Conservation (phyloP, 92 coral and sea anemone genomes). For the Phenganax subtilis region DNA sequence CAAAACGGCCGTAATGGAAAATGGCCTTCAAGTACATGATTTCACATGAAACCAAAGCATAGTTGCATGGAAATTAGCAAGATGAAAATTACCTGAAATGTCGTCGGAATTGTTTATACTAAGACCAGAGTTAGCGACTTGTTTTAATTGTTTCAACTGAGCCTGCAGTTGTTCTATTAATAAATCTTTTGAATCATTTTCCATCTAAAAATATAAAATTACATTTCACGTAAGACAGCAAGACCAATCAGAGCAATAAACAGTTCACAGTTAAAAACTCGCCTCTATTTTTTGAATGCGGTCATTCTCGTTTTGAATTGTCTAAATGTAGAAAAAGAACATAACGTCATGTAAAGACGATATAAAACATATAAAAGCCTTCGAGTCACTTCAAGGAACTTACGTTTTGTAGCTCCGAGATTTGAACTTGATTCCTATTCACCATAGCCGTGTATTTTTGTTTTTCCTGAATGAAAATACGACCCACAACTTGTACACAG, state of each 20-base stretch:
- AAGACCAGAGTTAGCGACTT: slow-evolving; percentile 39
- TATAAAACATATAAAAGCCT: background rate
- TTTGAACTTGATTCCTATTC: slow-evolving; percentile 69
- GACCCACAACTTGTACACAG: background rate
- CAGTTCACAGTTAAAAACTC: background rate
- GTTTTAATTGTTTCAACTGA: slow-evolving; percentile 59
- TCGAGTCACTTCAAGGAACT: slow-evolving; percentile 30
- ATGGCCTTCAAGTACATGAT: background rate
- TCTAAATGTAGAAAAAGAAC: slow-evolving; percentile 38
- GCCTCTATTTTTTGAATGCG: slow-evolving; percentile 90
- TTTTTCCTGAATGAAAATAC: slow-evolving; percentile 57
- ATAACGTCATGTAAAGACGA: background rate
- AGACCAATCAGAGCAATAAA: too few species aligned
- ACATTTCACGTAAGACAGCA: too few species aligned
- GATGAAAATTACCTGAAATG: slow-evolving; percentile 52
- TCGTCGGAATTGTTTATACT: slow-evolving; percentile 53
- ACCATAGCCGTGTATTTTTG: slow-evolving; percentile 92
- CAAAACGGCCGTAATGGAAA: too few species aligned
- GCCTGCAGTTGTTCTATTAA: slow-evolving; percentile 82
- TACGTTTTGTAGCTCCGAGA: slow-evolving; percentile 68
- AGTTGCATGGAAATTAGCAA: background rate
- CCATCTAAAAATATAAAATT: slow-evolving; percentile 56
- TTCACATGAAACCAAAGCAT: background rate
- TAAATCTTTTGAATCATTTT: slow-evolving; percentile 84
- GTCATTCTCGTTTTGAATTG: slow-evolving; percentile 77